Evolutionary conservation across 2,888 invertebrate genomes (phyloP), one percentile per base, ranked within the genome.

Genomic region (Luperina nickerlii): DNA sequence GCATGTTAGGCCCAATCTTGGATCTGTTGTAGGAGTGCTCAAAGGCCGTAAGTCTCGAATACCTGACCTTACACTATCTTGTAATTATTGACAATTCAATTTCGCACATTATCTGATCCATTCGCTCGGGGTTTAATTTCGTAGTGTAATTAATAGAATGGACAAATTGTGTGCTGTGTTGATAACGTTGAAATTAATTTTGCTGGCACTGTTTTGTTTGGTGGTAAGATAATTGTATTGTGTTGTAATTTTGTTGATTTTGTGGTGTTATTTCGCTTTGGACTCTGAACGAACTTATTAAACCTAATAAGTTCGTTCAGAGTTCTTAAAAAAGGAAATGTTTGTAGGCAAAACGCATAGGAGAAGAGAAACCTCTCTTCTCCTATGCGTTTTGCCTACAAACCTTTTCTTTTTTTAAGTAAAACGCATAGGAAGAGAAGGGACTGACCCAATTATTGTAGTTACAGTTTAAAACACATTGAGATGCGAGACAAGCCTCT

Each of bases 71-170:
- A 67, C 63, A 72, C 38, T 82, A 88, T 87, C 90, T 87, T 87
- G 93, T 93, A 95, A 95, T 96, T 96, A 96, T 95, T 95, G 96
- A 96, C 96, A 95, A 95, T 95, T 96, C 95, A 96, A 96, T 96
- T 95, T 94, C 89, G 89, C 82, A 83, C 85, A 86, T 92, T 96
- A 96, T 96, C 96, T 90, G 96, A 96, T 96, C 90, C 88, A 79
- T 86, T 88, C 87, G 84, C 90, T 91, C 89, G 93, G 81, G 86
- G 87, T 80, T 87, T 86, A 89, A 88, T 87, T 89, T 87, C 86
- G 74, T 70, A 48, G 45, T 68, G 86, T 84, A 88, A 88, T 88
- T 88, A 88, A 86, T 87, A 79, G 84, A 82, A 84, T 73, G 81
- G 84, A 88, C 88, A 89, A 88, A 88, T 88, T 88, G 79, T 87